A percentile compares a stretch with the other conserved stretches of the same genome.
Evolutionary conservation across 53 echinoderm and acorn worm species (phyloP).

Genomic region (Holothuria scabra): DNA sequence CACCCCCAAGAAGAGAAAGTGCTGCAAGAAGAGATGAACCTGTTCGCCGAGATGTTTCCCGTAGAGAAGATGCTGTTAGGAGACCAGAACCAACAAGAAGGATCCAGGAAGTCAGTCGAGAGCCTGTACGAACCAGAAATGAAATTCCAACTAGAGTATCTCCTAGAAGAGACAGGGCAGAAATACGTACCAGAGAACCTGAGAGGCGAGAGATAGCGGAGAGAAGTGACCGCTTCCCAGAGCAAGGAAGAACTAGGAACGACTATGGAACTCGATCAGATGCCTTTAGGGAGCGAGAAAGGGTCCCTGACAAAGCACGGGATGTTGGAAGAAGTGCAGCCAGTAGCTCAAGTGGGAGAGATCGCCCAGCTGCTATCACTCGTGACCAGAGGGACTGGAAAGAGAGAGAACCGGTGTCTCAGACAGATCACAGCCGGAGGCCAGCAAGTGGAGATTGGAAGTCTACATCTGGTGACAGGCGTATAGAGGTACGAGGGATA

Average conservation of each 20-base stretch:
- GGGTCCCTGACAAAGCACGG: constrained; percentile 18
- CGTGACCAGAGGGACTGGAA: constrained; percentile 49
- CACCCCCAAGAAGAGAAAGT: constrained; percentile 52
- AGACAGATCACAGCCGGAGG: constrained; percentile 15
- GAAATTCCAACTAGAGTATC: constrained; percentile 15
- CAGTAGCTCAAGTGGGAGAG: constrained; percentile 45
- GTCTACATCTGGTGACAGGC: constrained; percentile 46
- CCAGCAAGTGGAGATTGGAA: constrained; percentile 31
- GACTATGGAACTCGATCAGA: constrained; percentile 26
- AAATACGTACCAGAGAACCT: constrained; percentile 38
- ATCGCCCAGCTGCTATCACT: constrained; percentile 18
- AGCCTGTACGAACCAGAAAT: constrained; percentile 32
- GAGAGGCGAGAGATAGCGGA: constrained; percentile 54
- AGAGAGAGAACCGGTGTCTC: constrained; percentile 33
- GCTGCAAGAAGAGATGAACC: constrained; percentile 53
- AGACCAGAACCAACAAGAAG: constrained; percentile 39
- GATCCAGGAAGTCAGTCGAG: constrained; percentile 22
- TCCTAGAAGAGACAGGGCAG: constrained; percentile 38
- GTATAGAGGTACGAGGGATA: constrained; percentile 59
- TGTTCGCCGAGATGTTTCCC: constrained; percentile 32
- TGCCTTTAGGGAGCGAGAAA: constrained; percentile 40
- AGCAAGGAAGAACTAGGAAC: constrained; percentile 10
- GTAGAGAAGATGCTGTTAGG: constrained; percentile 53
- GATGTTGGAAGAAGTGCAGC: constrained; percentile 1
- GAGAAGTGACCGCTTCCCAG: constrained; percentile 6